Evolutionary conservation across 2,888 invertebrate species (phyloP).

Genomic region (Hirtodrosophila trivittata): DNA sequence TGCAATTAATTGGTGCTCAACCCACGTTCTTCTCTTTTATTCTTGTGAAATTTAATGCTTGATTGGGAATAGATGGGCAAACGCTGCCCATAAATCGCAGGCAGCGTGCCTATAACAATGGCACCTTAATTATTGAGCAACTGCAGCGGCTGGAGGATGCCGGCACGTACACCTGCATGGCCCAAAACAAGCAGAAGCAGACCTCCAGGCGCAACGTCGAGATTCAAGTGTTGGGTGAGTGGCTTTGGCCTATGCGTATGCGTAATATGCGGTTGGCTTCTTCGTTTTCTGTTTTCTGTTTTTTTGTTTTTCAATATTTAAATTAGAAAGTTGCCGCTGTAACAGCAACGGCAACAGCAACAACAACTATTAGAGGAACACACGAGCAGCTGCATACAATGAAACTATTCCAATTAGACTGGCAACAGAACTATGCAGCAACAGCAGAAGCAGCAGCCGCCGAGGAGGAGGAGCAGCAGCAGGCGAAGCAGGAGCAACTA

Average conservation of each 20-base stretch:
- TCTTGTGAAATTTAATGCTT: not conserved
- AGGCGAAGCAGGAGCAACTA: conserved; percentile 53
- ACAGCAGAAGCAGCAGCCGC: conserved; percentile 31
- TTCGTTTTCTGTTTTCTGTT: not conserved
- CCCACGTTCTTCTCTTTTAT: not conserved
- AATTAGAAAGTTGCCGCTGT: conserved; percentile 58
- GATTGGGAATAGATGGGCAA: conserved; percentile 87
- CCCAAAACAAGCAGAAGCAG: conserved; percentile 92
- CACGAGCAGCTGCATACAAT: conserved; percentile 41
- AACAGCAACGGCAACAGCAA: conserved; percentile 9
- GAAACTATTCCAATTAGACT: conserved; percentile 78
- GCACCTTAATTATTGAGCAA: conserved; percentile 93
- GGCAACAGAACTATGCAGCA: conserved; percentile 73
- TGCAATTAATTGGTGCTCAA: too few relatives aligned
- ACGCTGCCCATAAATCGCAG: conserved; percentile 93
- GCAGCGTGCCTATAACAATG: conserved; percentile 93
- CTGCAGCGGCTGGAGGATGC: conserved; percentile 93
- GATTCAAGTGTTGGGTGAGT: conserved; percentile 89
- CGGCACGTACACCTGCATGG: conserved; percentile 95
- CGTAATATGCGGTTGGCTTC: conserved; percentile 35
- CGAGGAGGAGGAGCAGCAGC: conserved; percentile 44
- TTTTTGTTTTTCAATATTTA: conserved; percentile 59
- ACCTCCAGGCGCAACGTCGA: conserved; percentile 90
- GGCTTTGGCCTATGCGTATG: conserved; percentile 34
- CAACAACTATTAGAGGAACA: conserved; percentile 1